Evolutionary conservation across 2,113 vertebrate genomes (phyloP), one percentile per base, ranked within the genome.

Genomic region (Gnathonemus echidnorhynchus): DNA sequence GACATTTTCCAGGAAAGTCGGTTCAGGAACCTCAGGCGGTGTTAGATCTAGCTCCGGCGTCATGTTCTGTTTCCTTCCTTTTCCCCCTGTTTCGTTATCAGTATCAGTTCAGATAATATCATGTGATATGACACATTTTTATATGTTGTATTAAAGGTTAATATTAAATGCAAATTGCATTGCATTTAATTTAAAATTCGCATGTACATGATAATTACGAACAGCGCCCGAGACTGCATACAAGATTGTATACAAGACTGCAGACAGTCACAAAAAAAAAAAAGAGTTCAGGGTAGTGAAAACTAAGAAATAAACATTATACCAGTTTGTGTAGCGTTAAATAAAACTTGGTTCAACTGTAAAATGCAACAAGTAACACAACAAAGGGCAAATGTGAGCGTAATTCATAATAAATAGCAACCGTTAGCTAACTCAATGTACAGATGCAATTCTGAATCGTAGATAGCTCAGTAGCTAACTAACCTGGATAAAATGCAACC

Each of bases 11-110:
- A 97, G 92, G 92, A 96, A 93, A 0, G 97, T 98, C 49, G 98
- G 96, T 2, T 99, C 98, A 0, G 98, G 98, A 90, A 99, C 97
- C 91, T 99, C 98, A 0, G 98, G 98, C 0, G 98, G 95, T 1
- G 98, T 98, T 91, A 99, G 96, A 94, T 99, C 98, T 94, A 98
- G 89, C 19, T 98, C 97, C 1, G 95, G 95, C 90, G 97, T 97
- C 98, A 99, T 99, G 13, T 98, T 92, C 98, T 96, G 94, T 27
- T 89, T 74, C 3, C 21, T 88, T 89, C 89, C 45, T 46, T 35
- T 53, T 2, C 53, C 7, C 13, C 52, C 35, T 62, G 31, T 27
- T 62, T 17, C 80, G 24, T 50, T 62, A 98, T 98, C 94, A 98
- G 88, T 35, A 24, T 27, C 27, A 86, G 24, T 46, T 45, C 21